Conservation (phyloP, 2,113 vertebrate genomes). For the Neodontobutis hainanensis region DNA sequence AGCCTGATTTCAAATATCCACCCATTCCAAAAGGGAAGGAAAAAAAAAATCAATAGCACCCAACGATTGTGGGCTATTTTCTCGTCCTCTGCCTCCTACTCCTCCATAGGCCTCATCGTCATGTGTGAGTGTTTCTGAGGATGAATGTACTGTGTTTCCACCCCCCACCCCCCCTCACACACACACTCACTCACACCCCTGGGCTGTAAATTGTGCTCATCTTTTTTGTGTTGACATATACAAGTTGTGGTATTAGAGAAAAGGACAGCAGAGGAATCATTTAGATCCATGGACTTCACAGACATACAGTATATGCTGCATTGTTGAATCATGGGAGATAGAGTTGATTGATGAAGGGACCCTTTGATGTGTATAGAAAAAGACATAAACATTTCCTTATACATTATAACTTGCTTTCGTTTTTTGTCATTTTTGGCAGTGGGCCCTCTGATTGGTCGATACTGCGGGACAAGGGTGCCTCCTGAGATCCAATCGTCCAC, state of each 20-base stretch:
- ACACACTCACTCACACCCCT: constrained; percentile 29
- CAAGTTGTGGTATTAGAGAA: constrained; percentile 59
- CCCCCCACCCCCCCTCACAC: too few relatives aligned
- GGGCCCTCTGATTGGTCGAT: constrained; percentile 94
- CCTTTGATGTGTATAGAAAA: constrained; percentile 14
- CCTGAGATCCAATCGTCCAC: constrained; percentile 93
- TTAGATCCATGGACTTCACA: constrained; percentile 44
- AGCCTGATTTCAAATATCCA: constrained; percentile 71
- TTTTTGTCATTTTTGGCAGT: constrained; percentile 78
- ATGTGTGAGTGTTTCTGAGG: constrained; percentile 37
- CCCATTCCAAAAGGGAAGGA: constrained; percentile 62
- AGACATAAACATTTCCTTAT: too few relatives aligned
- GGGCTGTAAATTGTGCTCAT: constrained; percentile 63
- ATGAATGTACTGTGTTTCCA: constrained; percentile 43
- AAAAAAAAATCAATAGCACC: constrained; percentile 76
- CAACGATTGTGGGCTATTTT: constrained; percentile 75
- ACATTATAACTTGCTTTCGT: too few relatives aligned
- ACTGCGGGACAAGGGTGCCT: constrained; percentile 92
- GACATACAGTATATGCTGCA: neutral
- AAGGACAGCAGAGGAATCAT: constrained; percentile 56
- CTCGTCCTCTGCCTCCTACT: constrained; percentile 47
- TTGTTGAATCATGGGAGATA: constrained; percentile 20
- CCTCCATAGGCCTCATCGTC: constrained; percentile 42
- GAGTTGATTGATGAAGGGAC: constrained; percentile 28
- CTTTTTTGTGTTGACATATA: constrained; percentile 66